Evolutionary conservation across 2,113 vertebrate species (phyloP), one percentile per base, ranked within the genome.

Genomic region (Nesoenas mayeri): DNA sequence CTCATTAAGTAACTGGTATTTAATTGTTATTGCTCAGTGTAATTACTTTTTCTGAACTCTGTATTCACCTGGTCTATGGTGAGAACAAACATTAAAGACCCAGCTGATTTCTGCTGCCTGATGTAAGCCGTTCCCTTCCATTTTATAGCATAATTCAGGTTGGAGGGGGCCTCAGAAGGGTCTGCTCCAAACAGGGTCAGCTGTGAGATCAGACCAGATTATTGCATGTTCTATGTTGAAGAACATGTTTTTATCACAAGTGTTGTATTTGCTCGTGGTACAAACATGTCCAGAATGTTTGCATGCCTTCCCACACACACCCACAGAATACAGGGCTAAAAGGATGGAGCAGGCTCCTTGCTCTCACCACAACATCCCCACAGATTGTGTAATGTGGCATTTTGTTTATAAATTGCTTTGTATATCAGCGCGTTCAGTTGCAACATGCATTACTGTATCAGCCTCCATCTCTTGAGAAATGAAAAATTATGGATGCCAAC

Each of bases 251-350:
- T 78, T 79, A 70, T 40, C 64, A 28, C 38, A 73, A 38, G 7
- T 0, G 0, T 9, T 42, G 11, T 28, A 6, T 92, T 84, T 81
- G 7, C 24, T 90, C 4, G 0, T 26, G 42, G 34, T 6, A 6
- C 60, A 64, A 58, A 64, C 29, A 2, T 1, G 5, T 15, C 57
- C 42, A 34, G 73, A 54, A 15, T 3, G 5, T 72, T 65, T 47
- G 1, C 40, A 12, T 20, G 34, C 38, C 56, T 71, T 44, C 15
- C 19, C 53, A 4, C 0, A 1, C 28, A 20, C 0, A 0, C 10
- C 54, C 34, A 29, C 16, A 5, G 34, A 25, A 16, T 6, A 3
- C 21, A 65, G 57, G 47, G 22, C 3, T 44, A 53, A 25, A 57
- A 17, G 91, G 42, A 20, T 10, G 42, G 29, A 70, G 19, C 56